These are phyloP conservation scores for Agraylea sexmaculata DNA, from an alignment of 1,140 invertebrate genomes.

Conservation along the genomic window DNA sequence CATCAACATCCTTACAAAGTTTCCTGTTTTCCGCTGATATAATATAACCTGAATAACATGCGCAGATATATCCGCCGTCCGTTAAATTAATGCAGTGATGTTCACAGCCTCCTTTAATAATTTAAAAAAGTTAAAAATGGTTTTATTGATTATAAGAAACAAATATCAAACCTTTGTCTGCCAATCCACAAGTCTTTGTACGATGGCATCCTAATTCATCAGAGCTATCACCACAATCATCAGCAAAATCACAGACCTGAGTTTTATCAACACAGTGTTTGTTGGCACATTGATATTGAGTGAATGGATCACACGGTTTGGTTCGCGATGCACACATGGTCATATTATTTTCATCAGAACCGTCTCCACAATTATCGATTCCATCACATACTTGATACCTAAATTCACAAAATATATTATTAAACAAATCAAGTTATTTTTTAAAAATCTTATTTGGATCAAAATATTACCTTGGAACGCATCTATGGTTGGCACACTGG, in stretches of 20 bases:
- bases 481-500: constrained; percentile 81
- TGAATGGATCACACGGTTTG: constrained; percentile 58
- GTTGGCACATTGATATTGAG: constrained; percentile 83
- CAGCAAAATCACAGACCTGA: constrained; percentile 72
- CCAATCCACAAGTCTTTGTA: constrained; percentile 56
- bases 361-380: constrained; percentile 85
- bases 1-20: constrained; percentile 78
- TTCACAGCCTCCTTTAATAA: constrained; percentile 78
- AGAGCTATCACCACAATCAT: constrained; percentile 74
- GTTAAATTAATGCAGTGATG: constrained; percentile 82
- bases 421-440: neutral
- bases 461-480: constrained; percentile 71
- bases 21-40: constrained; percentile 63
- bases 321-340: constrained; percentile 64
- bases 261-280: constrained; percentile 72
- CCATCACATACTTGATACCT: constrained; percentile 62
- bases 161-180: constrained; percentile 38
- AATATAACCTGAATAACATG: constrained; percentile 76
- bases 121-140: too few species aligned
- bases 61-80: constrained; percentile 75
- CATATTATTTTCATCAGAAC: constrained; percentile 88
- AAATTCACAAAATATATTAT: neutral
- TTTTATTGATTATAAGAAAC: too few species aligned
- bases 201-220: constrained; percentile 86
- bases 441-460: neutral